Conservation (phyloP, 2,888 invertebrate species). For the Cantharis rustica region DNA sequence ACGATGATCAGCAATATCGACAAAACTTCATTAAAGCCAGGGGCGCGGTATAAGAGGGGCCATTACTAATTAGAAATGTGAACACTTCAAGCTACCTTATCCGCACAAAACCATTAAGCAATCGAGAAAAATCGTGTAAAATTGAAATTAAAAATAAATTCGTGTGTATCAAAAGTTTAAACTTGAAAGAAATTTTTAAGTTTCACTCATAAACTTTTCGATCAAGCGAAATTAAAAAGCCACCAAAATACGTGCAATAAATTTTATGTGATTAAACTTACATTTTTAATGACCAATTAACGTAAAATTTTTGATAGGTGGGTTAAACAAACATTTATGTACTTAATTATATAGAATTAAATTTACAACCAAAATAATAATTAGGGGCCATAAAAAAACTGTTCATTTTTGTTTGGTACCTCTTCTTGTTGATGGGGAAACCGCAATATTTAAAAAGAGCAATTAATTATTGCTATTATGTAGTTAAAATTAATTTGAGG, state of each 20-base stretch:
- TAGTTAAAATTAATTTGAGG: background rate
- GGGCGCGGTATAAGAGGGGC: background rate
- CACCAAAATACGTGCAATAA: background rate
- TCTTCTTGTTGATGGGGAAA: background rate
- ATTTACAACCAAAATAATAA: background rate
- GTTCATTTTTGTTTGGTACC: background rate
- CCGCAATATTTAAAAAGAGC: background rate
- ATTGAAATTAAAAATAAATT: background rate
- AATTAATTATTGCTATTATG: background rate
- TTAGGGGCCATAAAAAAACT: background rate
- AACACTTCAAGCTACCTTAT: background rate
- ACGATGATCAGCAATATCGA: background rate
- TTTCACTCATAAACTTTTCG: background rate
- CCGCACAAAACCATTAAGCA: background rate
- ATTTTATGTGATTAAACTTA: background rate
- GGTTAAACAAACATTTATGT: background rate
- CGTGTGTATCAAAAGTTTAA: background rate
- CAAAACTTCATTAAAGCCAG: background rate
- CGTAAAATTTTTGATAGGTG: background rate
- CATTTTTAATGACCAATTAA: background rate
- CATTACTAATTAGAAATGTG: background rate
- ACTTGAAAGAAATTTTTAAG: background rate
- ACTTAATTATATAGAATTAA: background rate
- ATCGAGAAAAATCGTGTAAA: background rate
- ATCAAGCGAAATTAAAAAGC: background rate